phyloP scores from a whole-genome alignment of 1,140 invertebrate genomes.

The Drosophila miranda region DNA sequence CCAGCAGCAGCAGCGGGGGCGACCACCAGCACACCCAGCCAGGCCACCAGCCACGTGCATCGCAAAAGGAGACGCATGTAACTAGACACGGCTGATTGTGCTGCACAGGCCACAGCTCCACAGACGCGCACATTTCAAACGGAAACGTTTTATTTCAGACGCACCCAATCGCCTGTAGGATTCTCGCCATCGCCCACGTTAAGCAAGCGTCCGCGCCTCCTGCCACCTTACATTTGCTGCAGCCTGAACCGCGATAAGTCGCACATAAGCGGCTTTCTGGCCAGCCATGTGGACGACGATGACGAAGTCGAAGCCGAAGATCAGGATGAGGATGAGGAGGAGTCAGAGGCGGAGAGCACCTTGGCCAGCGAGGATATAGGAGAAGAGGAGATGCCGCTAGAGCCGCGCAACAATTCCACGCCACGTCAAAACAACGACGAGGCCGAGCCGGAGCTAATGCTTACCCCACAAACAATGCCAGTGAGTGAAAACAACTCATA shows the following conservation, averaged over 20 bases:
- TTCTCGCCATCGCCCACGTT: conserved; percentile 19
- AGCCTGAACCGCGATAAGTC: conserved; percentile 34
- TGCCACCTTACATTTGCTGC: conserved; percentile 58
- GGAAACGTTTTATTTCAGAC: conserved; percentile 6
- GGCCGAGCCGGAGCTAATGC: conserved; percentile 13
- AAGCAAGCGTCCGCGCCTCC: conserved; percentile 51
- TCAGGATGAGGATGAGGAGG: conserved; percentile 1
- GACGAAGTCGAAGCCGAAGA: background rate
- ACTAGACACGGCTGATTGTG: background rate
- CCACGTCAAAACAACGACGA: conserved; percentile 24
- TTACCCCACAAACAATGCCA: conserved; percentile 57
- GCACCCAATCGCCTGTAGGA: conserved; percentile 21
- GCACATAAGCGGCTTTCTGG: conserved; percentile 2
- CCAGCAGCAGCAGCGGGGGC: too few species aligned
- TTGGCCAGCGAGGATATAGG: conserved; percentile 23
- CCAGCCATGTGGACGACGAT: conserved; percentile 1
- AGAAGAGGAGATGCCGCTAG: conserved; percentile 23
- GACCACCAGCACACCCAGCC: too few species aligned
- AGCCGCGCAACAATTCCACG: conserved; percentile 49
- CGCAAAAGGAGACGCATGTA: too few species aligned
- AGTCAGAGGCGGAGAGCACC: conserved; percentile 19
- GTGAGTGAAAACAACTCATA: too few species aligned
- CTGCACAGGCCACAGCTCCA: too few species aligned
- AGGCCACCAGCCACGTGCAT: too few species aligned
- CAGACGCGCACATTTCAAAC: background rate